Percentiles rank a stretch among this genome's conserved stretches.
phyloP scores from a whole-genome alignment of 2,113 vertebrate species.

The Neoarius graeffei region DNA sequence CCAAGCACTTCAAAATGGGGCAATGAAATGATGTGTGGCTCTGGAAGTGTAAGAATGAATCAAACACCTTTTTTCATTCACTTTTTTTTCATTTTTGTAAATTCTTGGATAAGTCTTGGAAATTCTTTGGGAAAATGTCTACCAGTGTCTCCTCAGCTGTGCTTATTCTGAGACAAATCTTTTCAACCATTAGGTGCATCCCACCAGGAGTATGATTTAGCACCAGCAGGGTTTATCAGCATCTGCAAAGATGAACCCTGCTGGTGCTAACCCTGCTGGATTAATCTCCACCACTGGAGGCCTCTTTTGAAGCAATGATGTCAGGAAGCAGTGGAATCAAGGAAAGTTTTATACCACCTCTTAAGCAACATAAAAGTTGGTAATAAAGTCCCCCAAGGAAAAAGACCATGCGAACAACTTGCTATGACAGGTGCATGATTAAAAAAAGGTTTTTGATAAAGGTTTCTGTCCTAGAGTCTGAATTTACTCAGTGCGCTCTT shows the following conservation, averaged over 20 bases:
- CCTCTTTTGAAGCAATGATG: not conserved
- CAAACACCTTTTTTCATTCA: not conserved
- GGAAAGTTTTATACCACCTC: not conserved
- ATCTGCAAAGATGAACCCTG: not conserved
- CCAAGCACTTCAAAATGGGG: not conserved
- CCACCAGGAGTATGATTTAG: not conserved
- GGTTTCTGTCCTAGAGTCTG: not conserved
- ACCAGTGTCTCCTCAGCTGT: not conserved
- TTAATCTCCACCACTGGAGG: conserved; percentile 10
- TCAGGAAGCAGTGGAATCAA: not conserved
- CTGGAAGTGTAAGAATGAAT: not conserved
- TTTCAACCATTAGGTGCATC: not conserved
- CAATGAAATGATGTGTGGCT: not conserved
- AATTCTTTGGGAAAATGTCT: not conserved
- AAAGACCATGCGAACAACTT: not conserved
- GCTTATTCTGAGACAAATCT: not conserved
- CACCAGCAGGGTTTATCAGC: conserved; percentile 7
- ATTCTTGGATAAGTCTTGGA: not conserved
- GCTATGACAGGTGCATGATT: not conserved
- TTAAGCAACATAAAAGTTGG: not conserved
- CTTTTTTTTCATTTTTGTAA: not conserved
- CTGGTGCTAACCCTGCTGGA: not conserved
- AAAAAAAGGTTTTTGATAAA: not conserved
- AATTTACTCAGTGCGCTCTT: not conserved
- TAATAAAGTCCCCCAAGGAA: not conserved